Percentiles rank a stretch among this genome's conserved stretches.
phyloP scores from a whole-genome alignment of 2,113 vertebrate genomes.

The Ranitomeya imitator region DNA sequence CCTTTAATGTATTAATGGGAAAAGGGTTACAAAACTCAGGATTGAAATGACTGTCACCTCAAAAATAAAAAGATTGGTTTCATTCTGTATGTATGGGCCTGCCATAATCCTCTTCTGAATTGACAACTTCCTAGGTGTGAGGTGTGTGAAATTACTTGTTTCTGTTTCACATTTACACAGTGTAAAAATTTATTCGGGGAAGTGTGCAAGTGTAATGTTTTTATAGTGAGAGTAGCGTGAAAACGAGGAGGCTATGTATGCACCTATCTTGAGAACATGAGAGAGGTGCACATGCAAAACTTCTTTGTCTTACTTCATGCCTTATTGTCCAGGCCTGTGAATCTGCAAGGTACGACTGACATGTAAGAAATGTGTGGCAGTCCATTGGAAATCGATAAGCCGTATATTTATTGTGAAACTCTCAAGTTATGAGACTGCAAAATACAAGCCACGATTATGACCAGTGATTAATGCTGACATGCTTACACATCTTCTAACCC shows the following conservation, averaged over 20 bases:
- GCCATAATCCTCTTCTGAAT: slow-evolving; percentile 18
- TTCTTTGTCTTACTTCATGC: neutral
- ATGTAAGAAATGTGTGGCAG: too few species aligned
- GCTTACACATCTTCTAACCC: too few species aligned
- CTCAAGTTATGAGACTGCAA: neutral
- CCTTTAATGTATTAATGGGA: neutral
- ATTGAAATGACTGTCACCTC: neutral
- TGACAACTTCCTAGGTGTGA: slow-evolving; percentile 18
- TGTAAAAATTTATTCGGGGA: neutral
- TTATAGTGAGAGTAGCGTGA: slow-evolving; percentile 13
- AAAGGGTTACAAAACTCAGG: neutral
- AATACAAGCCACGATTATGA: neutral
- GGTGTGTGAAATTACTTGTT: slow-evolving; percentile 43
- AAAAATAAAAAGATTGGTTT: neutral
- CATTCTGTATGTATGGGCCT: slow-evolving; percentile 18
- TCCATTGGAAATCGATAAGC: neutral
- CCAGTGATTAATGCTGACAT: neutral
- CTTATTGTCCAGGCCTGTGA: neutral
- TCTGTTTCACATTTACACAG: slow-evolving; percentile 52
- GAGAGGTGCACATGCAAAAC: neutral
- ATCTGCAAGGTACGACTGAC: too few species aligned
- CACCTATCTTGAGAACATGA: neutral
- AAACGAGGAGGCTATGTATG: neutral
- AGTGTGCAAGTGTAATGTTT: slow-evolving; percentile 32
- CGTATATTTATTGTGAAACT: neutral